Evolutionary conservation across 2,797 vertebrate species (phyloP), one percentile per base, ranked within the genome.

Genomic region (Hozukius guyotensis): DNA sequence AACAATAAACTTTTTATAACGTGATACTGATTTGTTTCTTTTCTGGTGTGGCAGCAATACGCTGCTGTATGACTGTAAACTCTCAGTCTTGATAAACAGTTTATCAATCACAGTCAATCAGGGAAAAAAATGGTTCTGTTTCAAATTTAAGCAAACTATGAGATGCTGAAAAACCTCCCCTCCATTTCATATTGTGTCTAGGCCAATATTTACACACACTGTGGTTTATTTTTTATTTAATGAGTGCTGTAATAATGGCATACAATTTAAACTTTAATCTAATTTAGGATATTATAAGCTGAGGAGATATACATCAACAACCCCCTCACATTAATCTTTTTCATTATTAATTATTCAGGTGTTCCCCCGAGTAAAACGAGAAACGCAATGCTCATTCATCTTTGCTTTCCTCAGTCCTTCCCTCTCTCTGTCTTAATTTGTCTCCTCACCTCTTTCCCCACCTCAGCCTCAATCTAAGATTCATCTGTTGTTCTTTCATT

Each of bases 281-380:
- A 85, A 89, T 91, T 86, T 31, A 71, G 36, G 10, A 61, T 80
- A 80, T 88, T 83, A 83, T 81, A 74, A 68, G 9, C 29, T 56
- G 49, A 63, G 62, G 63, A 83, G 75, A 77, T 65, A 68, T 61
- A 66, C 53, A 84, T 64, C 38, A 70, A 63, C 82, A 55, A 24
- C 65, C 4, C 74, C 20, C 25, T 42, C 46, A 71, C 36, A 87
- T 88, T 85, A 79, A 88, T 83, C 25, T 60, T 63, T 87, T 80
- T 84, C 72, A 72, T 81, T 64, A 92, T 92, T 81, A 87, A 84
- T 92, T 80, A 91, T 93, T 91, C 36, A 90, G 36, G 29, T 10
- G 27, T 42, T 85, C 70, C 60, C 62, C 38, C 61, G 69, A 69
- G 62, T 69, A 60, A 82, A 76, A 71, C 1, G 16, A 46, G 55